Base-by-base conservation (phyloP, 2,888 invertebrate genomes). In the Lasioglossum vierecki region DNA sequence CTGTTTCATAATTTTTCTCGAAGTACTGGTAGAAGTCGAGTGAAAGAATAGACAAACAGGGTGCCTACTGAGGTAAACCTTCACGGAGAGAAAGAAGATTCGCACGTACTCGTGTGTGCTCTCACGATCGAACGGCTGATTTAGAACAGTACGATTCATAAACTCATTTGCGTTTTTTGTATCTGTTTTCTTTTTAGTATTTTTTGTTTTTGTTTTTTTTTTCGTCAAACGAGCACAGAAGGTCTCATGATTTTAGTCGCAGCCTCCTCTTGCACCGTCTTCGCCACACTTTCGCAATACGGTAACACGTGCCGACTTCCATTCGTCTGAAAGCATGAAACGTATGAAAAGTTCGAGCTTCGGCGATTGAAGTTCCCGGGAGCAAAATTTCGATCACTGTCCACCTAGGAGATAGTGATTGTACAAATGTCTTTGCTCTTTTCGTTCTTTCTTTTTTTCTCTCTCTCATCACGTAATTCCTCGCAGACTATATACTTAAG, bases 31-130 rank as follows among this genome's bases (percentile, higher is more conserved):
- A 83, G 81, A 88, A 90, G 83, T 88, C 85, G 81, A 86, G 85
- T 85, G 88, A 91, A 90, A 91, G 85, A 90, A 91, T 83, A 88
- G 88, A 88, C 87, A 90, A 91, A 85, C 87, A 91, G 91, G 90
- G 88, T 90, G 91, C 85, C 90, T 89, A 91, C 85, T 91, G 90
- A 90, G 87, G 78, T 86, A 60, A 82, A 86, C 74, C 57, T 71
- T 85, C 76, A 63, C 77, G 68, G 77, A 44, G 71, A 82, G 44
- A 82, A 76, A 74, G 46, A 53, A 74, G 66, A 53, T 74, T 74
- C 44, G 39, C 70, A 71, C 57, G 60, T 82, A 68, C 73, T 77
- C 81, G 75, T 72, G 71, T 30, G 68, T 68, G 35, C 39, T 82
- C 46, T 79, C 73, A 76, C 78, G 41, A 57, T 66, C 71, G 68